A percentile compares a stretch with the other conserved stretches of the same genome.
phyloP scores from a whole-genome alignment of 1,140 invertebrate species.

The Drosophila nigromelanica region DNA sequence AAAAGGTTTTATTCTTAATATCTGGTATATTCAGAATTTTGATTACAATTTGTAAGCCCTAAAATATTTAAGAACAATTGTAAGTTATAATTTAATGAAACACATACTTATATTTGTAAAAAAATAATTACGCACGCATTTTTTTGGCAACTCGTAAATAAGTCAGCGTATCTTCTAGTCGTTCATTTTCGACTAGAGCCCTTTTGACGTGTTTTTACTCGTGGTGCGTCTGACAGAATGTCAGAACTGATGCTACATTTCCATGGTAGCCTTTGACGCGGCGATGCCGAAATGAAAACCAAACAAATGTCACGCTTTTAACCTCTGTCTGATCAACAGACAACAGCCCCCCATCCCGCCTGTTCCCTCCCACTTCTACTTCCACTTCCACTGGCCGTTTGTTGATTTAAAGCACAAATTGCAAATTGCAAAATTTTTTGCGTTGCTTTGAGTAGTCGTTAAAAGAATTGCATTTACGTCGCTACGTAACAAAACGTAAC shows the following conservation, averaged over 20 bases:
- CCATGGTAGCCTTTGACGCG: constrained; percentile 72
- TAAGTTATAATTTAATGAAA: too few relatives aligned
- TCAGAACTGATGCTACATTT: constrained; percentile 30
- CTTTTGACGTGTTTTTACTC: background rate
- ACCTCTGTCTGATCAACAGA: background rate
- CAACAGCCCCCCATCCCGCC: background rate
- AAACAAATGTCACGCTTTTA: constrained; percentile 74
- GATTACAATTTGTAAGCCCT: too few relatives aligned
- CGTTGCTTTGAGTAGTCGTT: constrained; percentile 32
- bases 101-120: constrained; percentile 2
- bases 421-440: constrained; percentile 61
- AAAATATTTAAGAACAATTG: too few relatives aligned
- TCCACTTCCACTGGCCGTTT: constrained; percentile 13
- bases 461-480: constrained; percentile 42
- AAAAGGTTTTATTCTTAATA: too few relatives aligned
- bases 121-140: too few relatives aligned
- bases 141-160: constrained; percentile 5
- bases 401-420: constrained; percentile 75
- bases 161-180: too few relatives aligned
- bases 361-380: too few relatives aligned
- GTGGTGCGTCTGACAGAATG: constrained; percentile 14
- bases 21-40: too few relatives aligned
- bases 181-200: too few relatives aligned
- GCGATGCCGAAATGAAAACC: constrained; percentile 71
- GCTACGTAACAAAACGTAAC: constrained; percentile 25